Conservation (phyloP, 2,888 invertebrate genomes). For the Anorthoa munda region DNA sequence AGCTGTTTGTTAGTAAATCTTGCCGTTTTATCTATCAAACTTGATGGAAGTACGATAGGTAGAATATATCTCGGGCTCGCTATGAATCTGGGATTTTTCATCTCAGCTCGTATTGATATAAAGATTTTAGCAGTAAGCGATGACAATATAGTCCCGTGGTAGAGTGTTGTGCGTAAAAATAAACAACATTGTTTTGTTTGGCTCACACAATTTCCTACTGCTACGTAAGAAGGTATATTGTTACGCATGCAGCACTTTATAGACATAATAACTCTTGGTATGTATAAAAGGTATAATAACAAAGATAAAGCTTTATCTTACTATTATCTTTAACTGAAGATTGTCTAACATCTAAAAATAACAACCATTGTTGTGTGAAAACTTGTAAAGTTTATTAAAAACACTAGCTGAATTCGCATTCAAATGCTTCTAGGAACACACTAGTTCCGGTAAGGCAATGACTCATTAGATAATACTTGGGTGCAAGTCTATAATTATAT, state of each 20-base stretch:
- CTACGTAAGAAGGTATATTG: conserved; percentile 6
- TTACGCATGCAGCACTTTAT: conserved; percentile 14
- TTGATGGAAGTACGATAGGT: conserved; percentile 13
- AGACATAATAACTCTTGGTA: conserved; percentile 22
- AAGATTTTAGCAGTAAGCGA: conserved; percentile 16
- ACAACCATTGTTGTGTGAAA: conserved; percentile 14
- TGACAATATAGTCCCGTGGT: conserved; percentile 24
- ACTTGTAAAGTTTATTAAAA: conserved; percentile 26
- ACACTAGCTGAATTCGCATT: background rate
- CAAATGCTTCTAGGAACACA: conserved; percentile 20
- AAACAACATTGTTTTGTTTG: conserved; percentile 57
- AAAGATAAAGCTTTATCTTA: conserved; percentile 36
- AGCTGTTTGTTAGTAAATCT: conserved; percentile 21
- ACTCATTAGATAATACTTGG: conserved; percentile 32
- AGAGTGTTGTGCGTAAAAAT: conserved; percentile 39
- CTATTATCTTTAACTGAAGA: conserved; percentile 18
- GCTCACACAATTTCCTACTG: conserved; percentile 47
- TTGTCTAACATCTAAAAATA: conserved; percentile 41
- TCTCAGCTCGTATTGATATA: conserved; percentile 1
- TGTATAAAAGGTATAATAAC: conserved; percentile 19
- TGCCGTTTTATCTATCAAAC: conserved; percentile 23
- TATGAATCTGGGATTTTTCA: background rate
- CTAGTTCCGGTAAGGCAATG: conserved; percentile 37
- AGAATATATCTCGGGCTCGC: background rate
- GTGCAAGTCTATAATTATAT: conserved; percentile 33